A percentile compares a stretch with the other conserved stretches of the same genome.
These are phyloP conservation scores for Pterostichus madidus DNA, from an alignment of 2,888 invertebrate species.

Conservation along the genomic window DNA sequence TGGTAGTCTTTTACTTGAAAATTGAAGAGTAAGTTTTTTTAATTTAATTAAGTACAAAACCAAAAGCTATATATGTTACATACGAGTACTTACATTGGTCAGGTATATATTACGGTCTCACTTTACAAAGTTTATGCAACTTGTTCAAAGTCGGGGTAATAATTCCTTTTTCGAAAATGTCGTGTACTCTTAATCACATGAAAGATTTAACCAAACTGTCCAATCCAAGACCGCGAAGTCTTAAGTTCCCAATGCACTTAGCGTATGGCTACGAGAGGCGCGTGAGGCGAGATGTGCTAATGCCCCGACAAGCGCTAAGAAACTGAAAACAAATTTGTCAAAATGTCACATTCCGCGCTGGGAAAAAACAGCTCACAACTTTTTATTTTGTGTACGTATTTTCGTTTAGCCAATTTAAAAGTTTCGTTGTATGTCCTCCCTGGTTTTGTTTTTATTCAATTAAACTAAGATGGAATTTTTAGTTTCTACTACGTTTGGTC, in stretches of 20 bases:
- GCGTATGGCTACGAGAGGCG: not conserved
- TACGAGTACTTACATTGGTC: too few species aligned
- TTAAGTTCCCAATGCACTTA: conserved; percentile 19
- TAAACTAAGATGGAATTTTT: conserved; percentile 45
- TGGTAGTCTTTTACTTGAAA: too few species aligned
- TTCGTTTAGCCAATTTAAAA: conserved; percentile 63
- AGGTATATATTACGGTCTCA: too few species aligned
- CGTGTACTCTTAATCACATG: not conserved
- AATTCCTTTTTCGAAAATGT: too few species aligned
- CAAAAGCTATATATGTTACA: too few species aligned
- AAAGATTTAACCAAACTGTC: not conserved
- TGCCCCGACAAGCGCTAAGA: conserved; percentile 68
- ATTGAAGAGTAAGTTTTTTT: too few species aligned
- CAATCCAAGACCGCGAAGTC: conserved; percentile 13
- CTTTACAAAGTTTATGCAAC: too few species aligned
- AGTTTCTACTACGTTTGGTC: conserved; percentile 25
- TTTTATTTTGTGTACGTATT: conserved; percentile 57
- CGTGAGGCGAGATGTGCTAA: not conserved
- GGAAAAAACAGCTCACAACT: conserved; percentile 43
- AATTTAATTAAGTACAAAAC: too few species aligned
- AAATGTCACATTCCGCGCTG: conserved; percentile 70
- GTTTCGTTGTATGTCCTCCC: conserved; percentile 37
- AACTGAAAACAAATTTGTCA: conserved; percentile 75
- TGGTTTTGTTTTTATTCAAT: conserved; percentile 64
- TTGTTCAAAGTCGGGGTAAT: too few species aligned